Percentiles rank a stretch among this genome's conserved stretches.
These are phyloP conservation scores for Zapornia atra DNA, from an alignment of 2,113 vertebrate genomes.

Conservation along the genomic window DNA sequence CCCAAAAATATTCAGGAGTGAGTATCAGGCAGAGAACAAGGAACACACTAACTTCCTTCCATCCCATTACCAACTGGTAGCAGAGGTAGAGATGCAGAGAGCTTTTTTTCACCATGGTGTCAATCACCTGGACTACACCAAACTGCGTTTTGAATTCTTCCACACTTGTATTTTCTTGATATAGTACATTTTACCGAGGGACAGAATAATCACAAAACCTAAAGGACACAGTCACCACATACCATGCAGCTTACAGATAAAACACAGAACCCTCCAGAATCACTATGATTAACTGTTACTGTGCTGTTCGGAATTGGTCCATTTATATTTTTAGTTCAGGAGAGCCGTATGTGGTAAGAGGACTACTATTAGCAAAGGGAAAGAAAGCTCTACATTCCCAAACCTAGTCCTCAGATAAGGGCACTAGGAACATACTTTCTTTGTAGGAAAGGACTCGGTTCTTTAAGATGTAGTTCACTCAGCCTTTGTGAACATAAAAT, in stretches of 20 bases:
- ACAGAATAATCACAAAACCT: not conserved
- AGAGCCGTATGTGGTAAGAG: not conserved
- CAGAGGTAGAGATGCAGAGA: not conserved
- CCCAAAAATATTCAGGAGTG: not conserved
- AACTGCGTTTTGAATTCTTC: not conserved
- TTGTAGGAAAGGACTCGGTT: not conserved
- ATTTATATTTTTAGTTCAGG: not conserved
- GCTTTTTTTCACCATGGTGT: not conserved
- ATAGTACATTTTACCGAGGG: not conserved
- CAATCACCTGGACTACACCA: not conserved
- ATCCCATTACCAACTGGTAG: not conserved
- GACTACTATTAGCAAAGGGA: not conserved
- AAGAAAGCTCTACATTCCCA: not conserved
- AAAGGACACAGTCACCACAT: not conserved
- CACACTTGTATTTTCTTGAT: not conserved
- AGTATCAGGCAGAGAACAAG: not conserved
- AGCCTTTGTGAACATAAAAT: not conserved
- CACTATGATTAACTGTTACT: not conserved
- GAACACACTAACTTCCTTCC: not conserved
- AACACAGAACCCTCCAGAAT: not conserved
- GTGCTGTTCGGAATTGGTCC: not conserved
- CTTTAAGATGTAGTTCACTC: not conserved
- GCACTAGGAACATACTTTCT: not conserved
- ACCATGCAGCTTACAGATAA: not conserved
- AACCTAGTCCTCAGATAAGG: not conserved